Percentiles rank a stretch among this genome's conserved stretches.
These are phyloP conservation scores for Excalfactoria chinensis DNA, from an alignment of 2,113 vertebrate genomes.

Conservation along the genomic window DNA sequence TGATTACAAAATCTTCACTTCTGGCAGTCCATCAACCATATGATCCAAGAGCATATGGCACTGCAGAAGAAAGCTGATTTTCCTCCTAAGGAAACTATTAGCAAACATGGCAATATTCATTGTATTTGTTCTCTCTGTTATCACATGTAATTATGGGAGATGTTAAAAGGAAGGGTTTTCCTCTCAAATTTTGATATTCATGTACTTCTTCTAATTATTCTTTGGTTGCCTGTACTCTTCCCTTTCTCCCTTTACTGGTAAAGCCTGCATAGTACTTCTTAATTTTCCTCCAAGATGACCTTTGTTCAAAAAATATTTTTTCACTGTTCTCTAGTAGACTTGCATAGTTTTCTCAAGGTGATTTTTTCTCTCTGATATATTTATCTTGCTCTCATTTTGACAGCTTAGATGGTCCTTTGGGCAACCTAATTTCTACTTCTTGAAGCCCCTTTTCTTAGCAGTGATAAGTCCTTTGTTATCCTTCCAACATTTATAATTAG, in stretches of 20 bases:
- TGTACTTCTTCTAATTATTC: background rate
- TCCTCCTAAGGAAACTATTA: background rate
- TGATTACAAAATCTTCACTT: constrained; percentile 36
- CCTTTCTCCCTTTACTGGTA: background rate
- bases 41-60: background rate
- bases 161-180: background rate
- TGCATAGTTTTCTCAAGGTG: background rate
- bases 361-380: background rate
- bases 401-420: background rate
- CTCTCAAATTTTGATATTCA: background rate
- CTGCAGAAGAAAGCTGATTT: background rate
- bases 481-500: background rate
- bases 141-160: background rate
- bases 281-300: background rate
- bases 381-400: background rate
- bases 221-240: background rate
- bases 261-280: background rate
- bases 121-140: background rate
- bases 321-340: background rate
- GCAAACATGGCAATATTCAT: background rate
- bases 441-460: background rate
- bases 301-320: background rate
- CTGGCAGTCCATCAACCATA: background rate
- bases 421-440: background rate
- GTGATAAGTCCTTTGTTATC: background rate